phyloP scores from a whole-genome alignment of 1,140 invertebrate genomes.

The Pogonomyrmex californicus region DNA sequence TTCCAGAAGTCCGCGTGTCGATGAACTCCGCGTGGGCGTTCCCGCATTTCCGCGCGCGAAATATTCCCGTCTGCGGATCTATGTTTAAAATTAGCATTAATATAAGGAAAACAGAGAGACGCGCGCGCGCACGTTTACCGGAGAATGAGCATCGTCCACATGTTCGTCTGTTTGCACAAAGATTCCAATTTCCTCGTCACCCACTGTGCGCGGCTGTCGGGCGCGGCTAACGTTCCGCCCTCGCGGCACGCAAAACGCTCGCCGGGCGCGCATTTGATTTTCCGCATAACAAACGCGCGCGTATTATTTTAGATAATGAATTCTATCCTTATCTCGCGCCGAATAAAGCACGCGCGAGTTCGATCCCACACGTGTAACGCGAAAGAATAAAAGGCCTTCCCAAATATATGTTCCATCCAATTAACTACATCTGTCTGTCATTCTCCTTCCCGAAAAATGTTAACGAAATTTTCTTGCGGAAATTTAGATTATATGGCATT shows the following conservation, averaged over 20 bases:
- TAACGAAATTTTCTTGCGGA: neutral
- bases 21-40: constrained; percentile 32
- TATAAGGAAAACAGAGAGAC: constrained; percentile 78
- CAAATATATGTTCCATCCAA: constrained; percentile 17
- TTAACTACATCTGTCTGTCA: neutral
- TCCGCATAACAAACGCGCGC: no score
- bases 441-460: neutral
- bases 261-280: constrained; percentile 16
- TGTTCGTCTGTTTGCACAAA: constrained; percentile 17
- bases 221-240: neutral
- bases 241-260: neutral
- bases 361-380: neutral
- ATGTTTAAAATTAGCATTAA: constrained; percentile 85
- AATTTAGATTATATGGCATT: neutral
- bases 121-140: neutral
- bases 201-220: constrained; percentile 51
- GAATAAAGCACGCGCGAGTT: neutral
- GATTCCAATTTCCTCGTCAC: constrained; percentile 56
- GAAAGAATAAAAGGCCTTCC: neutral
- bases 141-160: constrained; percentile 31
- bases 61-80: constrained; percentile 67
- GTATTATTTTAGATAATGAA: constrained; percentile 26
- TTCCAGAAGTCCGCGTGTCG: constrained; percentile 25
- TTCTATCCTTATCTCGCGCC: neutral
- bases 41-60: constrained; percentile 6